Conservation (phyloP, 2,888 invertebrate genomes). For the Balanococcus diminutus region DNA sequence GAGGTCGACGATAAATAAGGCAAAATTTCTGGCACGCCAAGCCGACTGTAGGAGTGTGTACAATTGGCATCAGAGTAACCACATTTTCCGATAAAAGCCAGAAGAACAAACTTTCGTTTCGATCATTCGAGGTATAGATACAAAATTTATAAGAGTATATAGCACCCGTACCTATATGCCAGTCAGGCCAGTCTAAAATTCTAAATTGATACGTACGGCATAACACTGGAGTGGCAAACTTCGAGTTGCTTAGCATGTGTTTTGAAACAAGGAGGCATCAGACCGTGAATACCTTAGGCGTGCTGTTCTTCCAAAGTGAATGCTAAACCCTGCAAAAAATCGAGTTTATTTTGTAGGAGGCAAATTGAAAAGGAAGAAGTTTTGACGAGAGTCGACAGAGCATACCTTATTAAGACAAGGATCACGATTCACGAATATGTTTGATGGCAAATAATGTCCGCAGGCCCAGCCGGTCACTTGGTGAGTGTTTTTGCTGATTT, state of each 20-base stretch:
- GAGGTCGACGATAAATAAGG: slow-evolving; percentile 89
- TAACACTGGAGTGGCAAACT: slow-evolving; percentile 87
- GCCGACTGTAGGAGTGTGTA: slow-evolving; percentile 98
- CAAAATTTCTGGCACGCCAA: slow-evolving; percentile 97
- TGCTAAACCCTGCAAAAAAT: slow-evolving; percentile 81
- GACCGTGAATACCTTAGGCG: slow-evolving; percentile 92
- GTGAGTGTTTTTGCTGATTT: slow-evolving; percentile 47
- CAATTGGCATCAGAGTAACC: slow-evolving; percentile 93
- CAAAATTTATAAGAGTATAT: background rate
- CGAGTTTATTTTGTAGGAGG: background rate
- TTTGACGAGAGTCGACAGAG: slow-evolving; percentile 15
- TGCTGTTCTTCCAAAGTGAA: slow-evolving; percentile 95
- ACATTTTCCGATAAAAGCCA: slow-evolving; percentile 89
- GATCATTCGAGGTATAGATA: slow-evolving; percentile 70
- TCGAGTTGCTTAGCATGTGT: slow-evolving; percentile 91
- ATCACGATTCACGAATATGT: slow-evolving; percentile 82
- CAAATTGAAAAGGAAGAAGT: too few relatives aligned
- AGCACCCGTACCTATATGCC: background rate
- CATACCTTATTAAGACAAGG: slow-evolving; percentile 84
- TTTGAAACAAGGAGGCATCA: slow-evolving; percentile 94
- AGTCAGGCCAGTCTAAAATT: background rate
- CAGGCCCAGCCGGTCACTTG: slow-evolving; percentile 67
- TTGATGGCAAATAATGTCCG: slow-evolving; percentile 82
- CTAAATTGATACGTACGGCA: slow-evolving; percentile 75
- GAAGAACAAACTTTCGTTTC: slow-evolving; percentile 96